These are phyloP conservation scores for Fukomys damarensis DNA, from an alignment of 2,113 vertebrate species.

Conservation along the genomic window DNA sequence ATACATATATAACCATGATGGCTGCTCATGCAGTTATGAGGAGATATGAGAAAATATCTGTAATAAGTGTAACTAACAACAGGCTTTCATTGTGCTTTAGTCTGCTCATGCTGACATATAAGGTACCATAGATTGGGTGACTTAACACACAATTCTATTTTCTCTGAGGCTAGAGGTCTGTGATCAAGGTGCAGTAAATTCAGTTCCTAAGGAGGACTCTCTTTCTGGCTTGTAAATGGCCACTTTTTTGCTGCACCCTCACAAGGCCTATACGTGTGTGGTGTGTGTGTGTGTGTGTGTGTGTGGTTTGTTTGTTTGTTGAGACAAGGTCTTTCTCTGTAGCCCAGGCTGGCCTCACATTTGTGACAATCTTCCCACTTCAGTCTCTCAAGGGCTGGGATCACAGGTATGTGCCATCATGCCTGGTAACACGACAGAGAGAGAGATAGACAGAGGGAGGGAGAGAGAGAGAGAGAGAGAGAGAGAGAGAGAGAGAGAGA, in stretches of 20 bases:
- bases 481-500: not conserved
- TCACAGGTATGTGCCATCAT: not conserved
- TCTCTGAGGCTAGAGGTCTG: not conserved
- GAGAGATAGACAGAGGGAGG: not conserved
- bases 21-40: not conserved
- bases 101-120: not conserved
- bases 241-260: not conserved
- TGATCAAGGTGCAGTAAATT: not conserved
- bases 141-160: not conserved
- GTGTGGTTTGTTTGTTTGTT: not conserved
- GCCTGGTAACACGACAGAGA: not conserved
- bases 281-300: too few relatives aligned
- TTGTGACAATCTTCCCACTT: not conserved
- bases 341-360: not conserved
- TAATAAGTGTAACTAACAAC: not conserved
- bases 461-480: not conserved
- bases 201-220: not conserved
- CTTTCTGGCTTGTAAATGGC: not conserved
- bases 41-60: not conserved
- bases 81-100: not conserved
- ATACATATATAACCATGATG: not conserved
- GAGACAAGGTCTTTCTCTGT: not conserved
- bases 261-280: too few relatives aligned
- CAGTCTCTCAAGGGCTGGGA: not conserved
- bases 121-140: not conserved